These are phyloP conservation scores for Tiliqua scincoides DNA, from an alignment of 2,113 vertebrate species.

Conservation along the genomic window DNA sequence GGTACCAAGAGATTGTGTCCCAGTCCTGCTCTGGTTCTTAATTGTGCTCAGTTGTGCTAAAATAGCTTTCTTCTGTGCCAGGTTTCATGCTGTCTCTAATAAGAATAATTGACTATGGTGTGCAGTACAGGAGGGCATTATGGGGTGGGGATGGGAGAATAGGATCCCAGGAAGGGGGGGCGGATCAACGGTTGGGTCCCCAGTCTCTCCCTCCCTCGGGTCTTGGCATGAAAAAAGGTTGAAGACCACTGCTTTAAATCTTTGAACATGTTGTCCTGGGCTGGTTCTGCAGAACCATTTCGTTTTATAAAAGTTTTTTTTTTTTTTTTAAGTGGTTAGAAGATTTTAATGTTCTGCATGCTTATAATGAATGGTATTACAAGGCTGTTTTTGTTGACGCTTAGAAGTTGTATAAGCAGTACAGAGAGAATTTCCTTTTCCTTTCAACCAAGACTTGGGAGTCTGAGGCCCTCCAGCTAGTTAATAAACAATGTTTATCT, in stretches of 20 bases:
- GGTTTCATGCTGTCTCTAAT: too few species aligned
- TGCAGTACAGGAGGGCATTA: too few species aligned
- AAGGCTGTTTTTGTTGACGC: constrained; percentile 55
- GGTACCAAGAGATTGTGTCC: too few species aligned
- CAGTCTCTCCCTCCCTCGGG: too few species aligned
- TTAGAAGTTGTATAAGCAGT: constrained; percentile 69
- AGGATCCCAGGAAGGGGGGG: too few species aligned
- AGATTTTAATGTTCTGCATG: constrained; percentile 55
- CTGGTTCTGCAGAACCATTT: constrained; percentile 62
- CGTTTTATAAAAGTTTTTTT: constrained; percentile 27
- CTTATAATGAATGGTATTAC: constrained; percentile 57
- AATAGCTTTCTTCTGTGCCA: too few species aligned
- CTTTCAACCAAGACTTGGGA: constrained; percentile 66
- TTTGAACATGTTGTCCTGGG: constrained; percentile 56
- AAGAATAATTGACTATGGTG: too few species aligned
- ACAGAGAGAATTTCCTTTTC: constrained; percentile 68
- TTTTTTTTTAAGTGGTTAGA: constrained; percentile 45
- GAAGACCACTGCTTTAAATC: constrained; percentile 36
- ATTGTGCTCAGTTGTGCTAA: too few species aligned
- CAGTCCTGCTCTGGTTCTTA: too few species aligned
- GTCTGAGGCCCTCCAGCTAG: constrained; percentile 46
- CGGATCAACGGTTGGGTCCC: too few species aligned
- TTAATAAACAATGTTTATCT: constrained; percentile 57
- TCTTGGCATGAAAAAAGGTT: too few species aligned
- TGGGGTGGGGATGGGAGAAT: too few species aligned